phyloP scores from a whole-genome alignment of 1,140 invertebrate species.

The Copidosoma floridanum region DNA sequence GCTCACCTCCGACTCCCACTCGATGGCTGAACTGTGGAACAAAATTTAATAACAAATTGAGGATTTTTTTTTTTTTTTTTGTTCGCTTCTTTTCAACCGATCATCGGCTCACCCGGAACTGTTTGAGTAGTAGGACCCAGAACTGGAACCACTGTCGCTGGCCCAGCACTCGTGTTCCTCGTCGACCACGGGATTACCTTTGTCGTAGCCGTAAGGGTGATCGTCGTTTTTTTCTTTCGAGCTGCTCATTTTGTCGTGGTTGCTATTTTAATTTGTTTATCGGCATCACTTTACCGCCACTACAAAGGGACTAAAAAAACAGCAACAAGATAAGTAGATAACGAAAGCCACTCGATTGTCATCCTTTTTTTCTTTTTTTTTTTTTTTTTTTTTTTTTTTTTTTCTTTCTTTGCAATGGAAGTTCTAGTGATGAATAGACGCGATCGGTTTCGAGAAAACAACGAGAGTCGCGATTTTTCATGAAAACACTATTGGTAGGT shows the following conservation, averaged over 20 bases:
- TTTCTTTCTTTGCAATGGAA: no score
- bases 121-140: conserved; percentile 52
- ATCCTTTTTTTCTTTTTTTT: not conserved
- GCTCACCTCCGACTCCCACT: conserved; percentile 63
- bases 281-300: no score
- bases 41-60: no score
- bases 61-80: no score
- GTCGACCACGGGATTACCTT: conserved; percentile 36
- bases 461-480: no score
- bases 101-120: conserved; percentile 43
- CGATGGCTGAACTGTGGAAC: conserved; percentile 59
- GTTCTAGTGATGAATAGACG: no score
- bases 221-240: conserved; percentile 13
- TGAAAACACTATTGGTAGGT: not conserved
- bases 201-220: conserved; percentile 3
- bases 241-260: conserved; percentile 17
- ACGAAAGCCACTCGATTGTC: not conserved
- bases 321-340: no score
- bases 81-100: no score
- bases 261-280: not conserved
- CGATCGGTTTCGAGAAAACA: no score
- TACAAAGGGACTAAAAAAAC: not conserved
- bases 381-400: no score
- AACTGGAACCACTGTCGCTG: conserved; percentile 51
- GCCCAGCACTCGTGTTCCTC: conserved; percentile 53